Conservation (phyloP, 2,797 vertebrate species). For the Cynopterus sphinx region DNA sequence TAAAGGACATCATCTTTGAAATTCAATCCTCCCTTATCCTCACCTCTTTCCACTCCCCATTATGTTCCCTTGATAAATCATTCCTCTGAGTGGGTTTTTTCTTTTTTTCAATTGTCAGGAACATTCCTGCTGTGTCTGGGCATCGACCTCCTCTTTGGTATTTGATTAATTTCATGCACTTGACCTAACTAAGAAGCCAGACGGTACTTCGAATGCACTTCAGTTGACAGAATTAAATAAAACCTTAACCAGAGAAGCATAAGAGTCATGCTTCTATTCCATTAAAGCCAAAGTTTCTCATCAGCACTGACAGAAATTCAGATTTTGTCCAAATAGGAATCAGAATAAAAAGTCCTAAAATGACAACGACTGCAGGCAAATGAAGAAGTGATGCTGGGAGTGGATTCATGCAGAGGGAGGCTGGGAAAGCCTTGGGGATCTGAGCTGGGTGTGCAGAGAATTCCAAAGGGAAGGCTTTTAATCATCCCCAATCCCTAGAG, state of each 20-base stretch:
- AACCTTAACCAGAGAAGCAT: conserved; percentile 55
- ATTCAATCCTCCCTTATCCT: not conserved
- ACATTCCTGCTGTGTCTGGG: conserved; percentile 80
- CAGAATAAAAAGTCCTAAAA: conserved; percentile 11
- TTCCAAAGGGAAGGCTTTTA: not conserved
- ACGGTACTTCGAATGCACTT: conserved; percentile 75
- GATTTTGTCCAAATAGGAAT: conserved; percentile 19
- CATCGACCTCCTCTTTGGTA: conserved; percentile 75
- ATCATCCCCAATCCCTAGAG: not conserved
- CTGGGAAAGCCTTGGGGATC: not conserved
- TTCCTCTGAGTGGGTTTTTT: conserved; percentile 28
- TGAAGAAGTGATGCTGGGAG: not conserved
- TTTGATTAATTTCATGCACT: conserved; percentile 82
- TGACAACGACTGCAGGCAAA: not conserved
- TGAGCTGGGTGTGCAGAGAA: not conserved
- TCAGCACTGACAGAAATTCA: conserved; percentile 20
- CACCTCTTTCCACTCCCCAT: not conserved
- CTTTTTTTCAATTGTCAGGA: conserved; percentile 68
- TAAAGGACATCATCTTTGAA: conserved; percentile 45
- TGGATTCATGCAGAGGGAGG: not conserved
- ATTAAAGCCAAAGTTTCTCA: conserved; percentile 46
- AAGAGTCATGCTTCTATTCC: conserved; percentile 43
- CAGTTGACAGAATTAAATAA: conserved; percentile 71
- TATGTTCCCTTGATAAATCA: conserved; percentile 36
- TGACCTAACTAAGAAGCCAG: conserved; percentile 82